phyloP scores from a whole-genome alignment of 2,797 vertebrate species.

The Bryconaethiops microstoma region DNA sequence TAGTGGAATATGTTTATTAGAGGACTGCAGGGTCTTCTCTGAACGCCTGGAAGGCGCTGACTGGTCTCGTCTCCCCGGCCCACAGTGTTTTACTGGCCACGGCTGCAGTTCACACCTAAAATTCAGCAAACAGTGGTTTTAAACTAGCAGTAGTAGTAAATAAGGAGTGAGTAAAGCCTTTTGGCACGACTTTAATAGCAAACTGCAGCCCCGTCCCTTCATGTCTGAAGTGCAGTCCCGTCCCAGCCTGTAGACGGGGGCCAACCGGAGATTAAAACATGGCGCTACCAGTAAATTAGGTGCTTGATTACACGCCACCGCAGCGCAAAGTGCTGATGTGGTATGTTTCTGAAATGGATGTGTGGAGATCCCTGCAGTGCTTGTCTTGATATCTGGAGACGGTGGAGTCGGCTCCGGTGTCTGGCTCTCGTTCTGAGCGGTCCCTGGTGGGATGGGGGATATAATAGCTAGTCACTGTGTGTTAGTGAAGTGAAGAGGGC shows the following conservation, averaged over 20 bases:
- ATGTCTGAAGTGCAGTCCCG: not conserved
- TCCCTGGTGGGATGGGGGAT: not conserved
- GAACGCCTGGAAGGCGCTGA: too few species aligned
- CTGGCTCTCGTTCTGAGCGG: not conserved
- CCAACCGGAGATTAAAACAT: not conserved
- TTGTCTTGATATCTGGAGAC: not conserved
- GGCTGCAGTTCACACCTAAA: too few species aligned
- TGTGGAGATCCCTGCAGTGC: not conserved
- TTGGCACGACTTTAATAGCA: too few species aligned
- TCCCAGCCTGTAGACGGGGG: not conserved
- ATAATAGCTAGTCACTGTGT: not conserved
- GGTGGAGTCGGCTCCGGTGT: not conserved
- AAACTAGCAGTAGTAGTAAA: too few species aligned
- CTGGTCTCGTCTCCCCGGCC: too few species aligned
- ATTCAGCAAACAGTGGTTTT: too few species aligned
- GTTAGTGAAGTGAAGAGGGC: not conserved
- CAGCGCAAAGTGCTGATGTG: not conserved
- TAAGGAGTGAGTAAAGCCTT: too few species aligned
- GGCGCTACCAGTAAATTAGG: not conserved
- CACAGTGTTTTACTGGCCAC: too few species aligned
- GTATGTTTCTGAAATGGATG: not conserved
- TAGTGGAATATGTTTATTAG: too few species aligned
- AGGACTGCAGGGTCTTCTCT: too few species aligned
- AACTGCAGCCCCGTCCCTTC: not conserved
- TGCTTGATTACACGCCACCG: not conserved